Evolutionary conservation across 2,797 vertebrate species (phyloP).

Genomic region (Staurois parvus): DNA sequence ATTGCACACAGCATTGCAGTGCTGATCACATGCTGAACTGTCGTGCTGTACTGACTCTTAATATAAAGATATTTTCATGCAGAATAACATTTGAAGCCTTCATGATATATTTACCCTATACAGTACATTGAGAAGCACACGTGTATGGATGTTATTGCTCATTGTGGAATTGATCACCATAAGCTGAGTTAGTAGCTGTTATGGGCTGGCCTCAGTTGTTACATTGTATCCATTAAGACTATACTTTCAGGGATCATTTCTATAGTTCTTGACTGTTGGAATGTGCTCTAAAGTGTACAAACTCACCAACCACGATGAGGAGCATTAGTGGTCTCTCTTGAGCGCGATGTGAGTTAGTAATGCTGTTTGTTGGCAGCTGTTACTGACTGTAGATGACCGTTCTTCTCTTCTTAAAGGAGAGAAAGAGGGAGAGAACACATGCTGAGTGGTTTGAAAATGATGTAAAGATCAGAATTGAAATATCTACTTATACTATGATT

Average conservation of each 20-base stretch:
- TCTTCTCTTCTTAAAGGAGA: accelerated
- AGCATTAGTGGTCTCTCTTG: slow-evolving; percentile 46
- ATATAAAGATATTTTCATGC: neutral
- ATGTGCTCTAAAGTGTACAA: slow-evolving; percentile 54
- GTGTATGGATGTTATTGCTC: accelerated
- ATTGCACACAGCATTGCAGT: neutral
- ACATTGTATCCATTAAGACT: slow-evolving; percentile 34
- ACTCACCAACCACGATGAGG: slow-evolving; percentile 61
- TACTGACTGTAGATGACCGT: slow-evolving; percentile 60
- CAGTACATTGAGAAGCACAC: neutral
- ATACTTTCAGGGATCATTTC: slow-evolving; percentile 68
- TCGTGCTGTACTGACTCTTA: neutral
- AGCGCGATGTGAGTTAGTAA: slow-evolving; percentile 48
- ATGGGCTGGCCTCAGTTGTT: neutral
- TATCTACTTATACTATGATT: too few relatives aligned
- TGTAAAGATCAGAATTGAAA: too few relatives aligned
- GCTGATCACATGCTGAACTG: neutral
- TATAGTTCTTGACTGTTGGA: slow-evolving; percentile 59
- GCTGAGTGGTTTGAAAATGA: slow-evolving; percentile 57
- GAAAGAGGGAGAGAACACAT: slow-evolving; percentile 38
- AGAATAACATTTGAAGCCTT: neutral
- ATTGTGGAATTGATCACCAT: neutral
- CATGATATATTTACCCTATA: neutral
- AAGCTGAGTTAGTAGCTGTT: neutral
- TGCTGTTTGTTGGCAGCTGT: accelerated